phyloP scores from a whole-genome alignment of 1,140 invertebrate genomes.

The Drosophila melanica region DNA sequence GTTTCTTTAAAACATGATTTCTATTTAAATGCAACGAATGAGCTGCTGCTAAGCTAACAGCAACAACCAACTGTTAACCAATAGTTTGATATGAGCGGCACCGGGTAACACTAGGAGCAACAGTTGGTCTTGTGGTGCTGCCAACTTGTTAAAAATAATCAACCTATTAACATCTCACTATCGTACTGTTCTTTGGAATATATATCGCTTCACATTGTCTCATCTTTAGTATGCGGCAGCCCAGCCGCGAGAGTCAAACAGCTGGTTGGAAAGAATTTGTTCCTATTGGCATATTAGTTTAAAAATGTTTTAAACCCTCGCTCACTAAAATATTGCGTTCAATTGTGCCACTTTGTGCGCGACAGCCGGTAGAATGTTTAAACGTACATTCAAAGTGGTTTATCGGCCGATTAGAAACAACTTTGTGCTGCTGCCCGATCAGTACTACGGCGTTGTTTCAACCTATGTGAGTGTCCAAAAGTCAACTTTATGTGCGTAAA shows the following conservation, averaged over 20 bases:
- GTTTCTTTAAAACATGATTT: not conserved
- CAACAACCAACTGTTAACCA: too few relatives aligned
- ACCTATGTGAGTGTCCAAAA: slow-evolving; percentile 83
- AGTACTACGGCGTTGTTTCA: slow-evolving; percentile 79
- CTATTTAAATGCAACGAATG: not conserved
- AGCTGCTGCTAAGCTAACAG: not conserved
- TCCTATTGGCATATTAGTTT: slow-evolving; percentile 34
- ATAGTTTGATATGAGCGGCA: too few relatives aligned
- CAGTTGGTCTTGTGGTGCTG: slow-evolving; percentile 13
- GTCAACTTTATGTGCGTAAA: slow-evolving; percentile 38
- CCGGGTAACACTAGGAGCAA: not conserved
- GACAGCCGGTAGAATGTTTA: slow-evolving; percentile 68
- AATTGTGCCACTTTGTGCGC: slow-evolving; percentile 14
- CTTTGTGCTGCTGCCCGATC: slow-evolving; percentile 74
- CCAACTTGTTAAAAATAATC: not conserved
- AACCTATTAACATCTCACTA: slow-evolving; percentile 2
- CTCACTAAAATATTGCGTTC: slow-evolving; percentile 13
- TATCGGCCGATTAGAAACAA: slow-evolving; percentile 79
- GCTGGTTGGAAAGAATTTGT: slow-evolving; percentile 23
- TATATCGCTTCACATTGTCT: not conserved
- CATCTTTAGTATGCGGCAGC: slow-evolving; percentile 20
- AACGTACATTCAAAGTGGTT: slow-evolving; percentile 81
- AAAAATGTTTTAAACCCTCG: slow-evolving; percentile 50
- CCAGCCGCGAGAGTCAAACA: slow-evolving; percentile 25
- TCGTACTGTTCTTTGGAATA: not conserved